Evolutionary conservation across 2,888 invertebrate species (phyloP).

Genomic region (Chrysopilus asiliformis): DNA sequence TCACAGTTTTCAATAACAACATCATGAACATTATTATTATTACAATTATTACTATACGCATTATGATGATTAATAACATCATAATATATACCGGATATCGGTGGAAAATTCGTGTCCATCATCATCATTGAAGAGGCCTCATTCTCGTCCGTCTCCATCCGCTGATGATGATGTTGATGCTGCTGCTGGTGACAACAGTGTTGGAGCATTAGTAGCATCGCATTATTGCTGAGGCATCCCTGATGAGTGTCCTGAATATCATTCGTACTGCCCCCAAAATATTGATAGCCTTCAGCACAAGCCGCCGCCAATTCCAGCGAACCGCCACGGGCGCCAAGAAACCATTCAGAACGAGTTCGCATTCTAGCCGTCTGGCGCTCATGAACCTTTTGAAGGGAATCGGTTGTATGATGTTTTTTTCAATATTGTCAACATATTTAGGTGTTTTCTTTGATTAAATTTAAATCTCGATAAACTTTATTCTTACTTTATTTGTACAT

Average conservation of each 20-base stretch:
- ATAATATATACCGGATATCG: conserved; percentile 30
- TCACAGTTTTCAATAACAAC: conserved; percentile 1
- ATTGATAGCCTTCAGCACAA: conserved; percentile 24
- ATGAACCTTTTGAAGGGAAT: conserved; percentile 79
- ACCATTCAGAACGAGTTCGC: conserved; percentile 96
- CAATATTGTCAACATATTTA: too few species aligned
- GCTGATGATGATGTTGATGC: conserved; percentile 9
- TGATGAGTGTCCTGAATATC: conserved; percentile 15
- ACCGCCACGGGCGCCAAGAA: conserved; percentile 43
- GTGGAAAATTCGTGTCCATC: conserved; percentile 28
- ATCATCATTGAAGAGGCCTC: conserved; percentile 16
- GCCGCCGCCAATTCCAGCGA: conserved; percentile 24
- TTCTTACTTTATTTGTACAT: too few species aligned
- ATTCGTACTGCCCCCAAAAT: conserved; percentile 19
- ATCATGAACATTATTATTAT: conserved; percentile 5
- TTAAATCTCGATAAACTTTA: too few species aligned
- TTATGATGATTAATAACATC: conserved; percentile 5
- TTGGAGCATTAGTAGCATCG: conserved; percentile 19
- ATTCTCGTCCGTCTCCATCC: conserved; percentile 16
- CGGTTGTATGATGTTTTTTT: too few species aligned
- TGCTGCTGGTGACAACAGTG: conserved; percentile 9
- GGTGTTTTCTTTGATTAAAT: too few species aligned
- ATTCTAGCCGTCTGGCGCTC: conserved; percentile 93
- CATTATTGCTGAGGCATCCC: conserved; percentile 10
- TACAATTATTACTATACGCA: conserved; percentile 16